Percentiles rank a stretch among this genome's conserved stretches.
Evolutionary conservation across 1,140 invertebrate species (phyloP).

Genomic region (Kradibia gibbosae): DNA sequence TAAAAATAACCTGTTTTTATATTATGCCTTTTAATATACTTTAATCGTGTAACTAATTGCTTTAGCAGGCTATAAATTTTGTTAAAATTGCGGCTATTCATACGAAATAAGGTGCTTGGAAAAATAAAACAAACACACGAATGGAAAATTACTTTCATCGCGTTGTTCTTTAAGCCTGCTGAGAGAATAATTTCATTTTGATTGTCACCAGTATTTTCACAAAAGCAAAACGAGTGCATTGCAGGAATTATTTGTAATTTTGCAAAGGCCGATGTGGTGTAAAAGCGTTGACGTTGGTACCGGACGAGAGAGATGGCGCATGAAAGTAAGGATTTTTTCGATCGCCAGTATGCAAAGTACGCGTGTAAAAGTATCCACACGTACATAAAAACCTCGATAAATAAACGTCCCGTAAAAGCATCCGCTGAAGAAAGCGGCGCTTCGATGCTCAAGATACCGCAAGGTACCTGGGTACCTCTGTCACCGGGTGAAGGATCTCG

Average conservation of each 20-base stretch:
- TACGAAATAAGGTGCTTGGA: too few species aligned
- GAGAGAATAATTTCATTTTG: too few species aligned
- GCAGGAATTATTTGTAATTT: not conserved
- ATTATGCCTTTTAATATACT: too few species aligned
- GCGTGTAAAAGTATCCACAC: not conserved
- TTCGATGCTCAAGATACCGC: not conserved
- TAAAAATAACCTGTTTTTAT: too few species aligned
- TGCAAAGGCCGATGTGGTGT: not conserved
- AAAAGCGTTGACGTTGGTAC: not conserved
- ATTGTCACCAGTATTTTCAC: too few species aligned
- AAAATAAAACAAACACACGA: too few species aligned
- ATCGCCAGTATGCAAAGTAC: not conserved
- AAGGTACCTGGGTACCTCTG: slow-evolving; percentile 57
- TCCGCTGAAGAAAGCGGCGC: not conserved
- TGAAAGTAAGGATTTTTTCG: not conserved
- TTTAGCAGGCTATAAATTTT: too few species aligned
- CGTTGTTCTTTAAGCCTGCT: too few species aligned
- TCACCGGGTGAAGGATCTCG: slow-evolving; percentile 69
- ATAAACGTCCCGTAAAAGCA: not conserved
- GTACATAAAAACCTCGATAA: not conserved
- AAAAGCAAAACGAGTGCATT: not conserved
- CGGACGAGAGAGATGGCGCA: not conserved
- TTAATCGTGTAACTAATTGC: too few species aligned
- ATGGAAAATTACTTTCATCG: too few species aligned
- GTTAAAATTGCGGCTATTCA: too few species aligned